Evolutionary conservation across 2,113 vertebrate species (phyloP), one percentile per base, ranked within the genome.

Genomic region (Tupaia tana): DNA sequence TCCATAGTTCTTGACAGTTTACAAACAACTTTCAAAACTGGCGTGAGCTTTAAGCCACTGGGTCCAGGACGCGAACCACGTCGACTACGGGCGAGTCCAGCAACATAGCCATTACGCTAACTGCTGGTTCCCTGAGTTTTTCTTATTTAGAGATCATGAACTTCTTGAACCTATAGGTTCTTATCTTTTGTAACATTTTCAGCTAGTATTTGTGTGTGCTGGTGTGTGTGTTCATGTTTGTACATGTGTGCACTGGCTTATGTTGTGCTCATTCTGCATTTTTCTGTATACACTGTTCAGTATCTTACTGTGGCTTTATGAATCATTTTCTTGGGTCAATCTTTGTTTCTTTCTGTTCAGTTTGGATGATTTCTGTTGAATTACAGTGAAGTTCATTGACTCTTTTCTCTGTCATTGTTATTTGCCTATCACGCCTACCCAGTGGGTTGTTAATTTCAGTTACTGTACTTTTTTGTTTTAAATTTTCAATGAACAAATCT

Each of bases 161-260:
- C 19, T 81, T 31, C 29, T 63, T 34, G 58, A 31, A 81, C 58
- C n/a, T 34, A 20, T 61, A 31, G 3, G 29, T 22, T 59, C 13
- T 6, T 22, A 24, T 25, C 20, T 34, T 81, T 34, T 63, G n/a
- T 14, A 34, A 81, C 24, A 2, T 31, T 81, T 34, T 34, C 20
- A 63, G n/a, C 79, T 25, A 61, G 24, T 61, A 2, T 7, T 56
- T 19, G 54, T 6, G 25, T 56, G 52, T 70, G 29, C 18, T 27
- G n/a, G 27, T 31, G 15, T 67, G 25, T 29, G 66, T 9, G 29
- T n/a, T 25, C 29, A 24, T 29, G 3, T 43, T 43, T 4, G 43
- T 43, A 43, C 43, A 43, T 0, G 6, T 8, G 20, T 2, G 22
- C 34, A 24, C 24, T 7, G 15, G 25, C 3, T 2, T 25, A 0